phyloP scores from a whole-genome alignment of 2,113 vertebrate genomes.

The Corythoichthys haematopterus region DNA sequence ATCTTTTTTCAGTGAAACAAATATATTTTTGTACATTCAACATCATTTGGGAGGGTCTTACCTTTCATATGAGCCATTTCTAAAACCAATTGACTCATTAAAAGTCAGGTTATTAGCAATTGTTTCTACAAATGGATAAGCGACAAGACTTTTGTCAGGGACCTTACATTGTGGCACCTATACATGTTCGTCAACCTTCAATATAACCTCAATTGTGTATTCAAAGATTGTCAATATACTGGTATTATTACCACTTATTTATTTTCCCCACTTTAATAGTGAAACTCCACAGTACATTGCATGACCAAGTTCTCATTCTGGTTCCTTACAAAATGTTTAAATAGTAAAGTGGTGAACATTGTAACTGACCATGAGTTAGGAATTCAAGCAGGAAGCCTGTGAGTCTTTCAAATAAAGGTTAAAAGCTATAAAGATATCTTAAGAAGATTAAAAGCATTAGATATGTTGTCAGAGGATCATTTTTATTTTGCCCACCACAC shows the following conservation, averaged over 20 bases:
- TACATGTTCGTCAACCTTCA: background rate
- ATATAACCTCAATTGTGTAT: background rate
- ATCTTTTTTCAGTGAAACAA: too few species aligned
- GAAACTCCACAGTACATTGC: background rate
- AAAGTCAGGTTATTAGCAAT: too few species aligned
- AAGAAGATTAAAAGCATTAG: conserved; percentile 62
- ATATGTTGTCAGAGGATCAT: conserved; percentile 47
- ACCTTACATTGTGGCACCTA: background rate
- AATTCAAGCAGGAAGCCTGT: conserved; percentile 22
- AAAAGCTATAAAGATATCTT: conserved; percentile 62
- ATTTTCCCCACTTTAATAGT: background rate
- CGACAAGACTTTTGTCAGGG: too few species aligned
- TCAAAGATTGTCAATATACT: background rate
- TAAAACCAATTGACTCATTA: too few species aligned
- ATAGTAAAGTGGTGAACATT: background rate
- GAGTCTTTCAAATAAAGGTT: conserved; percentile 46
- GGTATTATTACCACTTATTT: background rate
- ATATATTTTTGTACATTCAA: too few species aligned
- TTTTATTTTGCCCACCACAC: conserved; percentile 49
- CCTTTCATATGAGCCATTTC: too few species aligned
- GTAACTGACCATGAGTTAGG: background rate
- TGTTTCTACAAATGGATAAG: too few species aligned
- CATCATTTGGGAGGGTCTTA: too few species aligned
- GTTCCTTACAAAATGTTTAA: background rate
- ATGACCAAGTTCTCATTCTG: background rate